These are phyloP conservation scores for Onychomys leucogaster DNA, from an alignment of 2,797 vertebrate genomes.

Conservation along the genomic window DNA sequence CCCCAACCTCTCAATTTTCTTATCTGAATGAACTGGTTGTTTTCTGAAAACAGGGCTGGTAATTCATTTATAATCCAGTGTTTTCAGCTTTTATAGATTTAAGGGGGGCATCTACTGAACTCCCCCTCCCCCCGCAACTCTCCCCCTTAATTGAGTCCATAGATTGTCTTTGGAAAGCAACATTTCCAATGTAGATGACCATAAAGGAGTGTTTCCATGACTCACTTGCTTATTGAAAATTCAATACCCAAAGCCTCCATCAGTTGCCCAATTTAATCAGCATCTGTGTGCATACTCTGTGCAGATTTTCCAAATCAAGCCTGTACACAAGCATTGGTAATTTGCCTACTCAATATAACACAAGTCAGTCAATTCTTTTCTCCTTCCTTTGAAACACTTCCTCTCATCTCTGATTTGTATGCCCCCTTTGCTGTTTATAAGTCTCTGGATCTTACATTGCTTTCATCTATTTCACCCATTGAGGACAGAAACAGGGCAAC, in stretches of 20 bases:
- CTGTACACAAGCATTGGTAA: background rate
- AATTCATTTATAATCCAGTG: background rate
- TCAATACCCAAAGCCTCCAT: background rate
- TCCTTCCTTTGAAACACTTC: background rate
- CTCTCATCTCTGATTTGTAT: background rate
- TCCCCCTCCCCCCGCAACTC: no score
- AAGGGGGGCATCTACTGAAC: background rate
- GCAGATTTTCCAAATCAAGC: background rate
- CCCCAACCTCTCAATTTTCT: conserved; percentile 19
- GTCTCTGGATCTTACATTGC: background rate
- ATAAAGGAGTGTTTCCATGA: background rate
- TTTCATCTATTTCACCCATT: background rate
- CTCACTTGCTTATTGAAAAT: background rate
- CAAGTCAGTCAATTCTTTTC: background rate
- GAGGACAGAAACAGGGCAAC: background rate
- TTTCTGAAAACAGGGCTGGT: conserved; percentile 6
- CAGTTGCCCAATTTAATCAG: conserved; percentile 17
- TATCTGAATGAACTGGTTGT: background rate
- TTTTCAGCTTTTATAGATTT: background rate
- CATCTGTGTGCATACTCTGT: background rate
- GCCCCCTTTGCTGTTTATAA: background rate
- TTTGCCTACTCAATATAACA: background rate
- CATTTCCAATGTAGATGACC: background rate
- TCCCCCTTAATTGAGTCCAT: background rate
- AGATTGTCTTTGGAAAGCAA: background rate